phyloP scores from a whole-genome alignment of 2,113 vertebrate genomes.

The Phoxinus phoxinus region DNA sequence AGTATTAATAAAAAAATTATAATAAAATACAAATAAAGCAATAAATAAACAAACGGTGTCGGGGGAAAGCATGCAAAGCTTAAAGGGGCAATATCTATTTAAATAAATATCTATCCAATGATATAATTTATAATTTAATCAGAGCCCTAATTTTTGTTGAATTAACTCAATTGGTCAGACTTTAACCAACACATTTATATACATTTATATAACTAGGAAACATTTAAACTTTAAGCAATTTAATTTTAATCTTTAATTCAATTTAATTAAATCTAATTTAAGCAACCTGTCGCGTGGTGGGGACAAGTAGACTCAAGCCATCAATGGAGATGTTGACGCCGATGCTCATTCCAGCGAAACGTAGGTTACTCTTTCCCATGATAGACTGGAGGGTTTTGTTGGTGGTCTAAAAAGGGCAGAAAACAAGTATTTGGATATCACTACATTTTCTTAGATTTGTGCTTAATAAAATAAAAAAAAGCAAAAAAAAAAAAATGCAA shows the following conservation, averaged over 20 bases:
- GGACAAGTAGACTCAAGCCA: conserved; percentile 90
- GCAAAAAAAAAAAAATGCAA: not conserved
- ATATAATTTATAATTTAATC: no score
- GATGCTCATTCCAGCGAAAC: conserved; percentile 93
- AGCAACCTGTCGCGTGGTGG: conserved; percentile 88
- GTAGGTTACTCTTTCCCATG: conserved; percentile 94
- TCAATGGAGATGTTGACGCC: conserved; percentile 91
- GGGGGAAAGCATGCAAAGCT: not conserved
- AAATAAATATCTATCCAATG: not conserved
- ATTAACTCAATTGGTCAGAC: not conserved
- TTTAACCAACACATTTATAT: not conserved
- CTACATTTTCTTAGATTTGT: not conserved
- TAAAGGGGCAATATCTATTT: not conserved
- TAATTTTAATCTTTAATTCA: no score
- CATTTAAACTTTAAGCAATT: not conserved
- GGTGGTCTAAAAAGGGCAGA: conserved; percentile 69
- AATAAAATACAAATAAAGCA: no score
- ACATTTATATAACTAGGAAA: not conserved
- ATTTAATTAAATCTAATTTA: no score
- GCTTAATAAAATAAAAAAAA: not conserved
- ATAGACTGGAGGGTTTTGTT: conserved; percentile 90
- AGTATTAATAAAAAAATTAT: no score
- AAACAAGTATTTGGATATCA: not conserved
- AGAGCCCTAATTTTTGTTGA: no score
- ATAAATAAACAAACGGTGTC: no score